Percentiles rank a stretch among this genome's conserved stretches.
phyloP scores from a whole-genome alignment of 2,797 vertebrate species.

The Acipenser transmontanus region DNA sequence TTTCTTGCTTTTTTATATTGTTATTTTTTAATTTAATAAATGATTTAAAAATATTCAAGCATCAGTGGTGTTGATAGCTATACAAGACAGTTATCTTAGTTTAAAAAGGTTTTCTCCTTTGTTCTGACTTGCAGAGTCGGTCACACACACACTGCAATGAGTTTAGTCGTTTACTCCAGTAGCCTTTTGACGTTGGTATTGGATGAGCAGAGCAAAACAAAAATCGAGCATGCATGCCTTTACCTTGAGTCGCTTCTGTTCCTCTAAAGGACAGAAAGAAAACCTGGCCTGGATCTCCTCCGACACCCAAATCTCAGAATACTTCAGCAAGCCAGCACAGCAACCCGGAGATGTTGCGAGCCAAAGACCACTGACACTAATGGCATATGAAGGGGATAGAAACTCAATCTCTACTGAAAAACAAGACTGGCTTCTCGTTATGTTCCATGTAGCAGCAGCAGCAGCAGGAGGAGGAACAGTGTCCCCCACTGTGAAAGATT shows the following conservation, averaged over 20 bases:
- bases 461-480: too few relatives aligned
- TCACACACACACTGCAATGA: slow-evolving; percentile 7
- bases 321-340: too few relatives aligned
- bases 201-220: slow-evolving; percentile 41
- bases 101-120: slow-evolving; percentile 3
- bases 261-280: slow-evolving; percentile 50
- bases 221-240: slow-evolving; percentile 52
- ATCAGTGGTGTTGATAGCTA: too few relatives aligned
- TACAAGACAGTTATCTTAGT: too few relatives aligned
- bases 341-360: too few relatives aligned
- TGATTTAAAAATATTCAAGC: too few relatives aligned
- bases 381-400: too few relatives aligned
- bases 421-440: too few relatives aligned
- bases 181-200: slow-evolving; percentile 37
- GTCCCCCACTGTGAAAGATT: too few relatives aligned
- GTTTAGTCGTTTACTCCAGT: slow-evolving; percentile 59
- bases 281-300: slow-evolving; percentile 57
- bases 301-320: neutral
- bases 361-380: too few relatives aligned
- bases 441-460: too few relatives aligned
- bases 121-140: slow-evolving; percentile 18
- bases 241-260: slow-evolving; percentile 57
- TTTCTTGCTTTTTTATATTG: neutral
- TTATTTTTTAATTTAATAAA: neutral
- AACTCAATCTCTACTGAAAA: too few relatives aligned